A percentile compares a stretch with the other conserved stretches of the same genome.
phyloP scores from a whole-genome alignment of 1,140 invertebrate species.

The Acromyrmex charruanus region DNA sequence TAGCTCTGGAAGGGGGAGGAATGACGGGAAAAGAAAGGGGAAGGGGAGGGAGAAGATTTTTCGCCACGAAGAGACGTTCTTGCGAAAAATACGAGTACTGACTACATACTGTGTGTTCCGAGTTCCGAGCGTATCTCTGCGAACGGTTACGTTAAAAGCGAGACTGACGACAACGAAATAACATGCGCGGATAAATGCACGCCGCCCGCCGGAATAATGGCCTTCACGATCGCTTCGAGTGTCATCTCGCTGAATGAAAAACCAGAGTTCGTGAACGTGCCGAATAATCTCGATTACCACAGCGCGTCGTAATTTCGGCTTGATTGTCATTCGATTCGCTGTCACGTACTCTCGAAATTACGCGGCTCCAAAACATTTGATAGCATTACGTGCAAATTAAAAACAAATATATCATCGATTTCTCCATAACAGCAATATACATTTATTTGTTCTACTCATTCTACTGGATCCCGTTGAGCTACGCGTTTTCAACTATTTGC shows the following conservation, averaged over 20 bases:
- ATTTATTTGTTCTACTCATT: conserved; percentile 36
- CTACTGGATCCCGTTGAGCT: conserved; percentile 10
- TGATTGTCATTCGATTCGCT: conserved; percentile 64
- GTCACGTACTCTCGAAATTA: conserved; percentile 54
- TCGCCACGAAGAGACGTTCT: conserved; percentile 49
- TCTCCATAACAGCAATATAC: conserved; percentile 34
- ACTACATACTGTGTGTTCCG: not conserved
- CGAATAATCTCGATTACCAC: conserved; percentile 61
- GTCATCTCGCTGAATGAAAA: conserved; percentile 62
- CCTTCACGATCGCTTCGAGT: conserved; percentile 54
- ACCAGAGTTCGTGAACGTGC: conserved; percentile 31
- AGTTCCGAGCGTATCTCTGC: not conserved
- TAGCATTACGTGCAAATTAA: conserved; percentile 60
- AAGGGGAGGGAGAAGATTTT: conserved; percentile 20
- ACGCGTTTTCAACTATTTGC: conserved; percentile 58
- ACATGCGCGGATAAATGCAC: conserved; percentile 47
- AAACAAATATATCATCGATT: conserved; percentile 62
- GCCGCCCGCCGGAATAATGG: conserved; percentile 48
- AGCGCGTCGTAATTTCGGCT: conserved; percentile 56
- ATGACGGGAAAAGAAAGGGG: not conserved
- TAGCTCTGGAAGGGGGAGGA: conserved; percentile 62
- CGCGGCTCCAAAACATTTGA: conserved; percentile 56
- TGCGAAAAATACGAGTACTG: conserved; percentile 40
- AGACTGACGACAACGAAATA: conserved; percentile 42
- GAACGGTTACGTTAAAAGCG: conserved; percentile 50